Conservation (phyloP, 1,140 invertebrate genomes). For the Eriocheir sinensis region DNA sequence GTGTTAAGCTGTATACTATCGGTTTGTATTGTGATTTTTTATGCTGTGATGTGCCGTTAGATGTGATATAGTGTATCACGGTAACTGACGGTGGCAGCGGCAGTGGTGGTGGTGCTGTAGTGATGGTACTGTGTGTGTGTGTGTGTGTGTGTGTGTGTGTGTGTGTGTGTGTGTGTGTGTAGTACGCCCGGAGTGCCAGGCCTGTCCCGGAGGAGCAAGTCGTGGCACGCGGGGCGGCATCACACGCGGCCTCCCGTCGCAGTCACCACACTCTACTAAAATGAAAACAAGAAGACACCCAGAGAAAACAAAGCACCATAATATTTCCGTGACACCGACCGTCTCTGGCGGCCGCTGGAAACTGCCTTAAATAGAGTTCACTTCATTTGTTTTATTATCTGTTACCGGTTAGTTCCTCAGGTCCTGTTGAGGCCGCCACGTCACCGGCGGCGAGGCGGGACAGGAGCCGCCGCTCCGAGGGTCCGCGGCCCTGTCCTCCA, state of each 20-base stretch:
- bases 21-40: not conserved
- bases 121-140: not conserved
- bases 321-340: slow-evolving; percentile 73
- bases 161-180: not conserved
- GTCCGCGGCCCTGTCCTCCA: not conserved
- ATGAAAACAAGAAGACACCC: slow-evolving; percentile 76
- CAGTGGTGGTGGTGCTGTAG: not conserved
- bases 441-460: slow-evolving; percentile 56
- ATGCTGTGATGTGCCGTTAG: not conserved
- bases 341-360: slow-evolving; percentile 63
- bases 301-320: slow-evolving; percentile 77
- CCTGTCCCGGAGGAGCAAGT: not conserved
- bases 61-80: not conserved
- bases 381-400: slow-evolving; percentile 69
- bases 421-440: slow-evolving; percentile 54
- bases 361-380: slow-evolving; percentile 76
- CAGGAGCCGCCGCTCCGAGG: not conserved
- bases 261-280: slow-evolving; percentile 59
- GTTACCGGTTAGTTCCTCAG: slow-evolving; percentile 61
- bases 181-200: not conserved
- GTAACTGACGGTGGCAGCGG: no score
- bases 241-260: not conserved
- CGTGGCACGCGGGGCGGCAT: not conserved
- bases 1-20: not conserved
- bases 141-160: slow-evolving; percentile 14